Base-by-base conservation (phyloP, 2,888 invertebrate genomes). In the Axea sp. region DNA sequence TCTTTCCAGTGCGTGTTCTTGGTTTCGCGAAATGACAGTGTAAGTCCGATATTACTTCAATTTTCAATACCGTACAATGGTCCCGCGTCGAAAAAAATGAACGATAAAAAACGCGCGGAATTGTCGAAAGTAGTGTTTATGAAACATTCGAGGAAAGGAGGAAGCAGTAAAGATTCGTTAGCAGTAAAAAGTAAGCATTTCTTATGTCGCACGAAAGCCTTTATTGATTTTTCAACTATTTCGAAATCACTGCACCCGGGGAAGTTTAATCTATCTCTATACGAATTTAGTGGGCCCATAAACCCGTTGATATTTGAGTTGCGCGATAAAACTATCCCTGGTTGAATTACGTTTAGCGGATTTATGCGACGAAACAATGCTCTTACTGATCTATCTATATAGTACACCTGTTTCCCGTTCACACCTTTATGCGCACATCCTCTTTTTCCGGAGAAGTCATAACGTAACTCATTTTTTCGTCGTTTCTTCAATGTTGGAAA, bases 281-380 rank as follows among this genome's bases (percentile, higher is more conserved):
- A 43, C 73, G 62, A 73, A 73, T 73, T 73, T 73, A 67, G 62
- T 55, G 11, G 73, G 7, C 41, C 37, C 73, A 45, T 73, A 73
- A 73, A 73, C 55, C 47, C 60, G 67, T 41, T 73, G 64, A 73
- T 68, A 68, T 68, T 68, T 68, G 57, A 68, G 57, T 49, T 35
- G 35, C 49, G 43, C 72, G 65, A 64, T 65, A 65, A 72, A 72
- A 65, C 57, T 65, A 59, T 64, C 43, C 47, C 43, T n/a, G 39
- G 47, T 17, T 59, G 67, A 62, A 68, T 62, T 73, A 73, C 47
- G 37, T 35, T 65, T 53, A 31, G 64, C 51, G 37, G 51, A 31
- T 72, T 72, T 65, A 59, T 53, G 72, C 51, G 65, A 59, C 62
- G 73, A 69, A 76, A 76, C 76, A 76, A 73, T 76, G 64, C 53